phyloP scores from a whole-genome alignment of 2,888 invertebrate species.

The Apeira syringaria region DNA sequence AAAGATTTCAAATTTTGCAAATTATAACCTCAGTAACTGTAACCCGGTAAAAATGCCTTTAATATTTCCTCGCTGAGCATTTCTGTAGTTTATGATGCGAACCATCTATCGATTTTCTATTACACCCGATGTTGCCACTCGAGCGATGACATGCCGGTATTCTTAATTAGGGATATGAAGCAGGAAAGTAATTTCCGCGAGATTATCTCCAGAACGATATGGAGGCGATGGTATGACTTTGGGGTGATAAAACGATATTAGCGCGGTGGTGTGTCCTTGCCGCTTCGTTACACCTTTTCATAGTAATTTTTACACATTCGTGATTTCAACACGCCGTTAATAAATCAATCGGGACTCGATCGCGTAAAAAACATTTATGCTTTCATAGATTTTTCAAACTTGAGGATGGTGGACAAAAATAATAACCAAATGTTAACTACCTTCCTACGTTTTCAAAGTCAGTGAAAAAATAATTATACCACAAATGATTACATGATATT shows the following conservation, averaged over 20 bases:
- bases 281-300: slow-evolving; percentile 12
- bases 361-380: too few relatives aligned
- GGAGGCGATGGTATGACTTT: slow-evolving; percentile 21
- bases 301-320: too few relatives aligned
- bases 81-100: slow-evolving; percentile 45
- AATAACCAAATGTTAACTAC: too few relatives aligned
- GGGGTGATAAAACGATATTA: slow-evolving; percentile 23
- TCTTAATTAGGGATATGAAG: slow-evolving; percentile 71
- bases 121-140: slow-evolving; percentile 50
- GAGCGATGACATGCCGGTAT: slow-evolving; percentile 49
- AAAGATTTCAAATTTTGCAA: too few relatives aligned
- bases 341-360: too few relatives aligned
- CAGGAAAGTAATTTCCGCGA: slow-evolving; percentile 68
- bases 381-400: too few relatives aligned
- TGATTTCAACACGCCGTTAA: too few relatives aligned
- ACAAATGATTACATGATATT: too few relatives aligned
- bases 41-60: slow-evolving; percentile 2
- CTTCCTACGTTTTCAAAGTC: too few relatives aligned
- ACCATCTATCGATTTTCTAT: slow-evolving; percentile 60
- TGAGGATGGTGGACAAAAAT: too few relatives aligned
- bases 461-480: too few relatives aligned
- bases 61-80: slow-evolving; percentile 47
- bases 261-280: slow-evolving; percentile 9
- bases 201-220: slow-evolving; percentile 43
- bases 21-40: too few relatives aligned